Evolutionary conservation across 2,113 vertebrate species (phyloP), one percentile per base, ranked within the genome.

Genomic region (Tor tambroides): DNA sequence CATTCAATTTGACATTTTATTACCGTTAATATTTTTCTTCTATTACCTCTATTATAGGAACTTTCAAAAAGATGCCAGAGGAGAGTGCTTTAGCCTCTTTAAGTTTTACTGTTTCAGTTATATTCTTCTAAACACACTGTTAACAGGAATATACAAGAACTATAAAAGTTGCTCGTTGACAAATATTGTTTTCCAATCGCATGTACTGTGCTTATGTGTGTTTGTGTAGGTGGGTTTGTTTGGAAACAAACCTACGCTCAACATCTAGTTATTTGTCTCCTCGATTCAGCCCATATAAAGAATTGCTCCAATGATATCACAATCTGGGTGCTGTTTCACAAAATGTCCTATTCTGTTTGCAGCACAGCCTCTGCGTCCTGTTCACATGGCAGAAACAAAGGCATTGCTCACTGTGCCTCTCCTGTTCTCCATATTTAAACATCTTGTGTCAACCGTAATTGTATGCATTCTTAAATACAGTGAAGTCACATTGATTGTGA

Each of bases 311-410:
- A 23, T 63, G 54, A 41, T 80, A 63, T 80, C 56, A 80, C 21
- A 61, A 80, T 26, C 23, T 38, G 30, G 30, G 23, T 61, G 32
- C 54, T 41, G 78, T 80, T 63, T 80, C 59, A 41, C 78, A 80
- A 26, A 63, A 80, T 61, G 78, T 80, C 32, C 51, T 38, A 38
- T 80, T 80, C 30, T 38, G 30, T 80, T 80, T 26, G 35, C 78
- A 61, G 23, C 54, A 32, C 49, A 59, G 78, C 32, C 51, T 30
- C 26, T 51, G 43, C 0, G 17, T 21, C 49, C 28, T 35, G 4
- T 79, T 79, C 30, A n/a, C n/a, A 12, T 6, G 21, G 19, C 30
- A 59, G 51, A 80, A 59, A 56, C 77, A 80, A 59, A 38, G 51
- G 77, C 30, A 63, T 63, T n/a, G 32, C 21, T 61, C 56, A 23